Conservation (phyloP, 1,140 invertebrate species). For the Heliconius hermathena region DNA sequence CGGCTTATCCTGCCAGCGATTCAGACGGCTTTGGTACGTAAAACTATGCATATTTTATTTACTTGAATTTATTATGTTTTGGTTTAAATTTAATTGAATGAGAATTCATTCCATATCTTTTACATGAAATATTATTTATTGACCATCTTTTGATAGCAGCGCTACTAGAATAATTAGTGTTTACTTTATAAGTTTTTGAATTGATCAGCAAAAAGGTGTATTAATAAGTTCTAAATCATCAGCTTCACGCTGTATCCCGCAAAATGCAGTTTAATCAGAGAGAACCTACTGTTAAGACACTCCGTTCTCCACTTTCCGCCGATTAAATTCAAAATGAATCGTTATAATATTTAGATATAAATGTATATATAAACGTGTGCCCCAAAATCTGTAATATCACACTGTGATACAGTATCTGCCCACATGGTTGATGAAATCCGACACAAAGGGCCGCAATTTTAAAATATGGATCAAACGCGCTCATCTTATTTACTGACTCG, state of each 20-base stretch:
- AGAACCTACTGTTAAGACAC: too few species aligned
- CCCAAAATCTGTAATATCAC: conserved; percentile 12
- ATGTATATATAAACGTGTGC: neutral
- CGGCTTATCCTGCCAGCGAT: conserved; percentile 73
- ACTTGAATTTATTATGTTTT: neutral
- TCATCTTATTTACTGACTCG: conserved; percentile 15
- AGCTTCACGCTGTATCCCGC: too few species aligned
- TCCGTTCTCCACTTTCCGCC: too few species aligned
- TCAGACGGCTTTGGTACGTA: conserved; percentile 75
- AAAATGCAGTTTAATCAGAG: too few species aligned
- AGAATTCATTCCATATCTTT: neutral
- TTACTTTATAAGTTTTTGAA: too few species aligned
- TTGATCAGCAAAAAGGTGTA: too few species aligned
- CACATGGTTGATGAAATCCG: conserved; percentile 37
- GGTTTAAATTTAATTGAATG: neutral
- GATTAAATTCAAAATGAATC: too few species aligned
- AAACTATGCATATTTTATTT: neutral
- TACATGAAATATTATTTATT: neutral
- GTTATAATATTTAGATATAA: neutral
- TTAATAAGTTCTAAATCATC: too few species aligned
- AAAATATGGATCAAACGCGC: conserved; percentile 21
- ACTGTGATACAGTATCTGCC: conserved; percentile 26
- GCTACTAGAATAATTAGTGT: neutral
- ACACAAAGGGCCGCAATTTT: conserved; percentile 30
- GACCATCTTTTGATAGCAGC: neutral